Evolutionary conservation across 2,888 invertebrate species (phyloP), one percentile per base, ranked within the genome.

Genomic region (Zaprionus bogoriensis): DNA sequence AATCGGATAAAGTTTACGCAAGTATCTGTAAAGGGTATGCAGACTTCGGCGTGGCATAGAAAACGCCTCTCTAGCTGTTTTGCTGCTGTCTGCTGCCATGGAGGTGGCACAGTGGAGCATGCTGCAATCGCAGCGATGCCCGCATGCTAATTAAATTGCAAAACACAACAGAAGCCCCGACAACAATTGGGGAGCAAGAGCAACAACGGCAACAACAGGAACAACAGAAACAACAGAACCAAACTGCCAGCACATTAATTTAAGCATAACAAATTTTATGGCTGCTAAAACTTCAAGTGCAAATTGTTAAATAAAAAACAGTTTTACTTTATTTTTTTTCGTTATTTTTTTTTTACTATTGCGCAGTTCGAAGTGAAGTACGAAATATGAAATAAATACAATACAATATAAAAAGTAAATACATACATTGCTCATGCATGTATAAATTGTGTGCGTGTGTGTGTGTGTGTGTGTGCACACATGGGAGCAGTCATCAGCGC

Each of bases 251-350:
- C 50, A 69, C 28, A 58, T 70, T 60, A 74, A 74, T 63, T 68
- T 63, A 38, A 53, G 64, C 63, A 74, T 45, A 71, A 59, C 69
- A 57, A 74, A 62, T 72, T 69, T 69, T 19, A 74, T 68, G 74
- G 30, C 64, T 60, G 54, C 63, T 55, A 36, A 60, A 53, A 60
- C 55, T 69, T 60, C 17, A 64, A 74, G 71, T 68, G 69, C 74
- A 52, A 72, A 74, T 63, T 72, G 64, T 60, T 69, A 45, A 67
- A 52, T 14, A 46, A 67, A 47, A 32, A 17, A 54, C 14, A 10
- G 14, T 10, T 45, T 10, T 36, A 46, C 41, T 46, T 5, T n/a
- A 9, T 14, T 27, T 6, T 32, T 6, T 28, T 27, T 27, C n/a
- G 3, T 23, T 39, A n/a, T 39, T n/a, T 39, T 28, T 42, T 57